These are phyloP conservation scores for Etheostoma cragini DNA, from an alignment of 2,113 vertebrate genomes.

Conservation along the genomic window DNA sequence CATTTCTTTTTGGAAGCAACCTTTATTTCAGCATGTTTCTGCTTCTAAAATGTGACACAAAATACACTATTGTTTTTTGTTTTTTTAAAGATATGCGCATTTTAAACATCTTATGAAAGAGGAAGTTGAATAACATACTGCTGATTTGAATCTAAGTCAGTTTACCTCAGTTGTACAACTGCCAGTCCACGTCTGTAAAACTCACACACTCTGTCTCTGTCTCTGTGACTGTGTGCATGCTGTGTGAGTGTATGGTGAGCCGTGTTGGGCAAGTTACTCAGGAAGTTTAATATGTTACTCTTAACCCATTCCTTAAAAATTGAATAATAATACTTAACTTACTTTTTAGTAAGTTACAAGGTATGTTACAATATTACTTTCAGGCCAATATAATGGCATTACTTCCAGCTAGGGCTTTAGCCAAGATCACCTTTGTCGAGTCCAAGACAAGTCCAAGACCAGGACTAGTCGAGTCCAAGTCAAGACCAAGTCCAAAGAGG, in stretches of 20 bases:
- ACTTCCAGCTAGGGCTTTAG: too few species aligned
- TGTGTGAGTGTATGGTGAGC: background rate
- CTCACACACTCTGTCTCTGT: constrained; percentile 6
- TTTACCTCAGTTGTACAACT: constrained; percentile 43
- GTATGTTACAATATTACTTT: too few species aligned
- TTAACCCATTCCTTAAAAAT: too few species aligned
- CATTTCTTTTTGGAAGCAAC: background rate
- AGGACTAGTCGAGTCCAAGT: too few species aligned
- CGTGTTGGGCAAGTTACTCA: too few species aligned
- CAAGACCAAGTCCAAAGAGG: too few species aligned
- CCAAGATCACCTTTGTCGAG: too few species aligned
- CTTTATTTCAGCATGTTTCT: background rate
- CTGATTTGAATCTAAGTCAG: constrained; percentile 3
- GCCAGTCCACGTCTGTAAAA: constrained; percentile 32
- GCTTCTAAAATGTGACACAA: background rate
- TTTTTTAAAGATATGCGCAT: constrained; percentile 17
- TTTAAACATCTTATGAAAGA: constrained; percentile 19
- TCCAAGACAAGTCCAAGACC: too few species aligned
- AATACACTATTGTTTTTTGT: background rate
- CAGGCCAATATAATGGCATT: too few species aligned
- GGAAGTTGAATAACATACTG: constrained; percentile 12
- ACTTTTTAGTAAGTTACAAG: too few species aligned
- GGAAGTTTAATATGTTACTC: too few species aligned
- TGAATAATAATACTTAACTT: too few species aligned
- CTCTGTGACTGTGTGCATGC: background rate